Base-by-base conservation (phyloP, 2,888 invertebrate species). In the Gari tellinella region DNA sequence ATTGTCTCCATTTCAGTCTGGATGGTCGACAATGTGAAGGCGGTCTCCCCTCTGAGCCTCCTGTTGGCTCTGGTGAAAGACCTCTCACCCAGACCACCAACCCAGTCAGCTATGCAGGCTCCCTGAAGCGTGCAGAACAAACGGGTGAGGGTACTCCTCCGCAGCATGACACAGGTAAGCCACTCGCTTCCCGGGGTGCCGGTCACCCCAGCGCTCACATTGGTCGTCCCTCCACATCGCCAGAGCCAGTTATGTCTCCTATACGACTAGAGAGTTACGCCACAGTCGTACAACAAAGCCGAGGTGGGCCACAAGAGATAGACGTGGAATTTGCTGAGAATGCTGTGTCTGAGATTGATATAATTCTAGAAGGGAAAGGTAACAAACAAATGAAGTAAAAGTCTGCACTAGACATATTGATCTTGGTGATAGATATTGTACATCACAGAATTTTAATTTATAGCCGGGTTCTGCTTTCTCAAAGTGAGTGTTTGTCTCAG, bases 141-240 rank as follows among this genome's bases (percentile, higher is more conserved):
- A 51, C 63, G 17, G 52, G 62, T 49, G 75, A 80, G 43, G 73
- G 62, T 57, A 73, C 76, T 17, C 68, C 80, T 48, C 68, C 76
- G n/a, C 61, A 61, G 40, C 70, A 61, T 17, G 78, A 83, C 17
- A 76, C 86, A 88, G 88, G 88, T 87, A 88, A 88, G 87, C 81
- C 82, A 51, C 65, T 63, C 66, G 51, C 66, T 52, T 53, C 55
- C 64, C 67, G 76, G 72, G 79, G 65, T 69, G 77, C 62, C 57
- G 57, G 31, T 46, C 55, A 40, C 38, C 58, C 48, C 19, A 41
- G 41, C 21, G 38, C 62, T 45, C 52, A 58, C 38, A 67, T 66
- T 37, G 51, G 60, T 23, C 17, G 38, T 15, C 26, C 21, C 52
- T 48, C 57, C 46, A 51, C 53, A 43, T 45, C 58, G 51, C 62